Evolutionary conservation across 2,888 invertebrate species (phyloP), one percentile per base, ranked within the genome.

Genomic region (Pristionchus fissidentatus): DNA sequence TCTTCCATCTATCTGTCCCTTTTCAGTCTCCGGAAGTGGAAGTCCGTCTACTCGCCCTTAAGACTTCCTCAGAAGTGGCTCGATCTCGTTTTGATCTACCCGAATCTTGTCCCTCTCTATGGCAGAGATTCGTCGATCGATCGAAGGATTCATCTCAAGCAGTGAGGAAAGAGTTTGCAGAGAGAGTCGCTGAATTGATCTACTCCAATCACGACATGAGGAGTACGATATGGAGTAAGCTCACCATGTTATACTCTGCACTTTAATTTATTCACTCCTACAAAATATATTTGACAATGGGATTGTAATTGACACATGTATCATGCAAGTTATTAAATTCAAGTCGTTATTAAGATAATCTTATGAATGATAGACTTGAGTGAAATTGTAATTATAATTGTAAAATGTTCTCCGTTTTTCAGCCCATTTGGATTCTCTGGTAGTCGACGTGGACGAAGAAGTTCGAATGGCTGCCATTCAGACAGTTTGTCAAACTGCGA

Each of bases 401-500:
- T 49, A 49, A 49, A 49, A 13, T 49, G 10, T 13, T 13, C 19
- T 49, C n/a, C n/a, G n/a, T 29, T 29, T 3, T 43, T 32, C n/a
- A 78, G 78, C 32, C 19, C 32, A 3, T 22, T 43, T 78, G 19
- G 55, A 78, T 22, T 79, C 73, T 3, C 57, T 85, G 19, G 41
- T 85, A n/a, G 35, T 26, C 19, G 85, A 88, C 66, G 0, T 35
- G 0, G 84, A 85, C 0, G 88, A 87, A 10, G 55, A 78, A 10
- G 83, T 88, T 29, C 84, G 88, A 2, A 49, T 77, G 29, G 75
- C 75, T 26, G 86, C 87, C 0, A 62, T 88, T 19, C 19, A 70
- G 1, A 81, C 79, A 3, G 85, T 85, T 1, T 83, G 81, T 0
- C 81, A 85, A 29, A 85, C 87, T 8, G 87, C 88, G 4, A 85